Conservation (phyloP, 2,888 invertebrate species). For the Cataglyphis albicans region DNA sequence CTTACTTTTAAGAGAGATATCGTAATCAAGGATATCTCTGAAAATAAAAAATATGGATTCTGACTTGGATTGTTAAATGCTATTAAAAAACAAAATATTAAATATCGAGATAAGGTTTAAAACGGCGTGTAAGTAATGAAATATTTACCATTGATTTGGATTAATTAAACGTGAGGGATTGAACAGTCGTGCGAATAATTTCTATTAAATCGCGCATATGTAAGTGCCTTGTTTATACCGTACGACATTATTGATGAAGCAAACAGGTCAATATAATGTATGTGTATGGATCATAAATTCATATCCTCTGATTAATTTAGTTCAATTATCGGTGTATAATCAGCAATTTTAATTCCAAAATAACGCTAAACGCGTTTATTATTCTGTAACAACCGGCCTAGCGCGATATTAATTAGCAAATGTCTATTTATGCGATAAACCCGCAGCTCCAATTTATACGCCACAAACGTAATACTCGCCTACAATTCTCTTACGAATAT, state of each 20-base stretch:
- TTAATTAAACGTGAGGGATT: conserved; percentile 36
- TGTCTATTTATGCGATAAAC: conserved; percentile 59
- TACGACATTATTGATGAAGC: conserved; percentile 49
- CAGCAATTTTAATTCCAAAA: conserved; percentile 53
- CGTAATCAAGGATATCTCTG: neutral
- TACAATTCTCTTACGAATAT: conserved; percentile 3
- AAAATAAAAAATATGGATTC: neutral
- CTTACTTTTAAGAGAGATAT: neutral
- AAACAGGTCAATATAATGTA: conserved; percentile 39
- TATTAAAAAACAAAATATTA: conserved; percentile 23
- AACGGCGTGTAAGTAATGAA: conserved; percentile 25
- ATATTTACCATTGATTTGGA: conserved; percentile 37
- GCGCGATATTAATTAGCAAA: conserved; percentile 59
- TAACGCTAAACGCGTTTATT: conserved; percentile 53
- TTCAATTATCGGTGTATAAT: conserved; percentile 48
- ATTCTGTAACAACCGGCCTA: conserved; percentile 44
- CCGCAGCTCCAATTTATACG: conserved; percentile 17
- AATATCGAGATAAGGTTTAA: neutral
- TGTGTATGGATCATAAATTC: conserved; percentile 40
- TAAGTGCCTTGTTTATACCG: conserved; percentile 46
- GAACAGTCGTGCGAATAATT: conserved; percentile 22
- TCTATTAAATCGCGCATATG: conserved; percentile 44
- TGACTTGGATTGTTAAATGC: neutral
- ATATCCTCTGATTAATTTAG: conserved; percentile 49
- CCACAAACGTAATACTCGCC: conserved; percentile 2